Evolutionary conservation across 2,113 vertebrate species (phyloP).

Genomic region (Gasterosteus aculeatus): DNA sequence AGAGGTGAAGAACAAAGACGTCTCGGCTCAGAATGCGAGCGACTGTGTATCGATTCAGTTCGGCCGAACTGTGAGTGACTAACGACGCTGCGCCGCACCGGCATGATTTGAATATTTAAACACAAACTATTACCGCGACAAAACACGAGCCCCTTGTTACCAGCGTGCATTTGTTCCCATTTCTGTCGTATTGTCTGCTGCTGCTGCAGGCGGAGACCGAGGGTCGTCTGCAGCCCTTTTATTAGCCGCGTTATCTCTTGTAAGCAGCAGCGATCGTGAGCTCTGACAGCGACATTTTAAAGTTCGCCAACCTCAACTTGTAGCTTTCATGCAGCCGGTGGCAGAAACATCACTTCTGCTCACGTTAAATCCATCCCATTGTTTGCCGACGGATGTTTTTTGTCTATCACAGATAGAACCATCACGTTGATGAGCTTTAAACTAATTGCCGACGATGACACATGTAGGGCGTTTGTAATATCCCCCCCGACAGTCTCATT

Average conservation of each 20-base stretch:
- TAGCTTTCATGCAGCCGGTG: constrained; percentile 19
- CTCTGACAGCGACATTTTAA: constrained; percentile 56
- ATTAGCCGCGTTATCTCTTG: constrained; percentile 32
- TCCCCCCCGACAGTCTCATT: constrained; percentile 48
- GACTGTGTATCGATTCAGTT: neutral
- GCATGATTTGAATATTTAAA: neutral
- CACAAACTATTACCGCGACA: neutral
- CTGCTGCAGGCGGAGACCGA: constrained; percentile 1
- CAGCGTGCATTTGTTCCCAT: constrained; percentile 3
- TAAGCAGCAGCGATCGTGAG: constrained; percentile 26
- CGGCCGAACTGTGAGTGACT: neutral
- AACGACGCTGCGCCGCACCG: neutral
- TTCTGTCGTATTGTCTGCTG: neutral
- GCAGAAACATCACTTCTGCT: constrained; percentile 53
- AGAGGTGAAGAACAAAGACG: neutral
- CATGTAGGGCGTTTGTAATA: constrained; percentile 41
- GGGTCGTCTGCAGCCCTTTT: constrained; percentile 4
- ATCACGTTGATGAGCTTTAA: constrained; percentile 35
- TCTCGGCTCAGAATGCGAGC: too few species aligned
- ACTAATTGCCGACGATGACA: constrained; percentile 60
- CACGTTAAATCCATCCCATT: constrained; percentile 21
- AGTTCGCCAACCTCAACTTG: constrained; percentile 39
- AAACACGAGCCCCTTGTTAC: neutral
- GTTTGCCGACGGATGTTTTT: constrained; percentile 45
- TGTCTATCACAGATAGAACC: constrained; percentile 51